Base-by-base conservation (phyloP, 2,113 vertebrate genomes). In the Callipepla squamata region DNA sequence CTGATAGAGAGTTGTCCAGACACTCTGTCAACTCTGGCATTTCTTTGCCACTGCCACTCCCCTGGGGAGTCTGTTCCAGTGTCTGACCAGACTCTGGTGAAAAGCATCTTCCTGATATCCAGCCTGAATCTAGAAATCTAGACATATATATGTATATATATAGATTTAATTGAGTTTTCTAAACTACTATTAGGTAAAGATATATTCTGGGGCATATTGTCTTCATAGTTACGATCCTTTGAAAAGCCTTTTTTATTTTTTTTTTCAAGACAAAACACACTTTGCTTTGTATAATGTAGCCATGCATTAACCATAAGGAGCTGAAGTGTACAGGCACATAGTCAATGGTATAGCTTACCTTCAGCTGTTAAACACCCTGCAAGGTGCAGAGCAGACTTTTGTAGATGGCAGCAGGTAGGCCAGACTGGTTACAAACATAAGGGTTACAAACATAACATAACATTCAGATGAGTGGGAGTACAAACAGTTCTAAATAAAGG, bases 321-420 rank as follows among this genome's bases (percentile, higher is more conserved):
- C 18, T 12, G 2, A 28, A 69, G 18, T 1, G 2, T 62, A 8
- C 9, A 13, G 4, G n/a, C 22, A 7, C 25, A 36, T 53, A 18
- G 25, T 30, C 78, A 63, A 63, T 10, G 15, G 5, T 16, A 28
- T 4, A 84, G 51, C 5, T 86, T 34, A 32, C 21, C 25, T 62
- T 85, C 85, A 63, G 28, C 66, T 81, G 23, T 67, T 51, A 59
- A 1, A 2, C 20, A 38, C 40, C 48, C 55, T 55, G 85, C 16
- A 67, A 79, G 69, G 19, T 55, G 26, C 1, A 5, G 65, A 67
- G 13, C 32, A 72, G 42, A 20, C 26, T 91, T 73, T 9, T 65
- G 34, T 65, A 67, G 61, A 19, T 32, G 26, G 26, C 42, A 75
- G 61, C 61, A 72, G 40, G 62, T 67, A 17, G 58, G 19, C 40